phyloP scores from a whole-genome alignment of 2,888 invertebrate genomes.

The Trichacis sp. region DNA sequence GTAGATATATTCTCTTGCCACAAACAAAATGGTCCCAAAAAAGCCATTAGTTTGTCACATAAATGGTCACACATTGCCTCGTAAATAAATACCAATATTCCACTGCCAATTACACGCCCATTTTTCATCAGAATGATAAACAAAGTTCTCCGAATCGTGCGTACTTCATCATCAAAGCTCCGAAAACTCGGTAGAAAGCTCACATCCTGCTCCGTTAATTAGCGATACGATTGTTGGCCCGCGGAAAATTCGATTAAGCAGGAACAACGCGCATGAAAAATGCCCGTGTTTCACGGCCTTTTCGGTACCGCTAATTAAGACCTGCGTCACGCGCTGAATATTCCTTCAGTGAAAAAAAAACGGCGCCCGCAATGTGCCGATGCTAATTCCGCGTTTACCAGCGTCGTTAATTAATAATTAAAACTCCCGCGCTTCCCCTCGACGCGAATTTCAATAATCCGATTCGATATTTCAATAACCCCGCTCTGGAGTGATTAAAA shows the following conservation, averaged over 20 bases:
- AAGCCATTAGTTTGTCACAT: too few relatives aligned
- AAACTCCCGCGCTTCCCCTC: neutral
- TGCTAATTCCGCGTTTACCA: constrained; percentile 5
- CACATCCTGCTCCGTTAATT: neutral
- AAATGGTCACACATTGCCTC: too few relatives aligned
- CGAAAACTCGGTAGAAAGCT: neutral
- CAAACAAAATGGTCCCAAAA: too few relatives aligned
- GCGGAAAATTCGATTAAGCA: neutral
- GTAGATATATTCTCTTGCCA: too few relatives aligned
- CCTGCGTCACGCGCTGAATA: constrained; percentile 32
- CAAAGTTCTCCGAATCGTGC: too few relatives aligned
- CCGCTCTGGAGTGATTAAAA: too few relatives aligned
- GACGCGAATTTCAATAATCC: neutral
- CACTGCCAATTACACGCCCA: too few relatives aligned
- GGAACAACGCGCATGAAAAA: neutral
- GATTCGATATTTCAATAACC: too few relatives aligned
- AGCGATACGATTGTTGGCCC: constrained; percentile 1
- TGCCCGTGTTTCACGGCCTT: constrained; percentile 12
- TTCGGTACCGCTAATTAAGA: constrained; percentile 30
- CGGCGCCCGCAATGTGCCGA: neutral
- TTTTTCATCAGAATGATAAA: too few relatives aligned
- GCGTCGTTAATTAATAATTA: constrained; percentile 10
- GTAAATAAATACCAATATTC: too few relatives aligned
- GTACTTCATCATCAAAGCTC: too few relatives aligned
- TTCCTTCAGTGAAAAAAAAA: constrained; percentile 4